A percentile compares a stretch with the other conserved stretches of the same genome.
phyloP scores from a whole-genome alignment of 2,888 invertebrate species.

The Amphiduros pacificus region DNA sequence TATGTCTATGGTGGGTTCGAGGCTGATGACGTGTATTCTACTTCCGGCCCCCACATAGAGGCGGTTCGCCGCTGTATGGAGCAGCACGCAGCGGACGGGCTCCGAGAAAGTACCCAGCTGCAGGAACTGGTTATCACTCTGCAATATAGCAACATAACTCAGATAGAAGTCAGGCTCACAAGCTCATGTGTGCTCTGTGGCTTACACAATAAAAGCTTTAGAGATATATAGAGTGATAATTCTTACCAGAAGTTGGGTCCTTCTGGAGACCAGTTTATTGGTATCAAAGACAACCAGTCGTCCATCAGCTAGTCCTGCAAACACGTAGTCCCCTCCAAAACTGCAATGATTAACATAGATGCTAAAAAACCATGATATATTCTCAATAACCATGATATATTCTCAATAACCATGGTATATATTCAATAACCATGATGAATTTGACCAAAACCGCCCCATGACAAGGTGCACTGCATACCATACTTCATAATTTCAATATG shows the following conservation, averaged over 20 bases:
- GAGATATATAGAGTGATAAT: too few relatives aligned
- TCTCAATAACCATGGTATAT: background rate
- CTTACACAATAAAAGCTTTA: too few relatives aligned
- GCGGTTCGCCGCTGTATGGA: background rate
- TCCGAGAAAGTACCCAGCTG: background rate
- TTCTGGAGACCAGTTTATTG: conserved; percentile 40
- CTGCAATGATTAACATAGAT: background rate
- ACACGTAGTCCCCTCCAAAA: conserved; percentile 28
- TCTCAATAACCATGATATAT: background rate
- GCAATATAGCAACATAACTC: too few relatives aligned
- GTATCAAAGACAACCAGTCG: conserved; percentile 39
- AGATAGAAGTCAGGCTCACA: too few relatives aligned
- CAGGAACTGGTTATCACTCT: background rate
- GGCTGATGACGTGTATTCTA: background rate
- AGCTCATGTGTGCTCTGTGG: too few relatives aligned
- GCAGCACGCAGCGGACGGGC: background rate
- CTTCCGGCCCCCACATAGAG: background rate
- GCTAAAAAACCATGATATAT: background rate
- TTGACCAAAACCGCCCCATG: background rate
- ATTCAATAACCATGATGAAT: background rate
- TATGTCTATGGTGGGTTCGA: background rate
- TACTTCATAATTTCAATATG: too few relatives aligned
- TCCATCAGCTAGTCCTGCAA: conserved; percentile 50
- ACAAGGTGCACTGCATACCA: too few relatives aligned
- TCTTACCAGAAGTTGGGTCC: background rate